These are phyloP conservation scores for Parthenolecanium corni DNA, from an alignment of 2,888 invertebrate species.

Conservation along the genomic window DNA sequence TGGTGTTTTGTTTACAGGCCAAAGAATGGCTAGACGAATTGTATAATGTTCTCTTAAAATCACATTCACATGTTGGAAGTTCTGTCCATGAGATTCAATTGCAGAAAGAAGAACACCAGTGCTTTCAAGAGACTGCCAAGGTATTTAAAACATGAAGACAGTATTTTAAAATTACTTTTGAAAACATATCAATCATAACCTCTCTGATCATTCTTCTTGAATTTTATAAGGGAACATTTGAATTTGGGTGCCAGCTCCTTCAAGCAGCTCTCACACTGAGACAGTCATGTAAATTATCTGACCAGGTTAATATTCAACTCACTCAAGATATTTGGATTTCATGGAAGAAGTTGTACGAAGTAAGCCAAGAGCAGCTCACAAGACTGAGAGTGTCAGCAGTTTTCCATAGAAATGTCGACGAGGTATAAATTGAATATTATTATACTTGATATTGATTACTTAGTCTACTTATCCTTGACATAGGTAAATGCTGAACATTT, in stretches of 20 bases:
- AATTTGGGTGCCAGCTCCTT: slow-evolving; percentile 66
- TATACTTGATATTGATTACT: too few species aligned
- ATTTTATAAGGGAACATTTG: slow-evolving; percentile 70
- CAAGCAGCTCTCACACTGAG: slow-evolving; percentile 61
- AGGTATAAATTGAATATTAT: slow-evolving; percentile 36
- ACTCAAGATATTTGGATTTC: slow-evolving; percentile 49
- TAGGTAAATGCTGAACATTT: too few species aligned
- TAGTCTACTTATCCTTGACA: too few species aligned
- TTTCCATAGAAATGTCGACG: slow-evolving; percentile 53
- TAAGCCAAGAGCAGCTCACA: slow-evolving; percentile 64
- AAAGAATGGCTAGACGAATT: slow-evolving; percentile 66
- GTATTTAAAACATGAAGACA: too few species aligned
- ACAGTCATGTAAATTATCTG: slow-evolving; percentile 54
- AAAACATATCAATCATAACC: too few species aligned
- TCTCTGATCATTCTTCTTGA: too few species aligned
- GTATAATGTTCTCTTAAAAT: slow-evolving; percentile 54
- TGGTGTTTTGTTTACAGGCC: slow-evolving; percentile 32
- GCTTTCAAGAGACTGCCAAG: slow-evolving; percentile 66
- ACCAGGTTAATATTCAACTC: slow-evolving; percentile 47
- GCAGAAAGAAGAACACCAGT: slow-evolving; percentile 61
- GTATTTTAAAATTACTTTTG: background rate
- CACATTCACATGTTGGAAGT: slow-evolving; percentile 61
- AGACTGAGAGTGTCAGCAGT: slow-evolving; percentile 61
- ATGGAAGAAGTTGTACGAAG: slow-evolving; percentile 56
- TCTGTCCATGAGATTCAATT: slow-evolving; percentile 58